A percentile compares a stretch with the other conserved stretches of the same genome.
phyloP scores from a whole-genome alignment of 92 coral and sea anemone species.

The Anthopleura xanthogrammica region DNA sequence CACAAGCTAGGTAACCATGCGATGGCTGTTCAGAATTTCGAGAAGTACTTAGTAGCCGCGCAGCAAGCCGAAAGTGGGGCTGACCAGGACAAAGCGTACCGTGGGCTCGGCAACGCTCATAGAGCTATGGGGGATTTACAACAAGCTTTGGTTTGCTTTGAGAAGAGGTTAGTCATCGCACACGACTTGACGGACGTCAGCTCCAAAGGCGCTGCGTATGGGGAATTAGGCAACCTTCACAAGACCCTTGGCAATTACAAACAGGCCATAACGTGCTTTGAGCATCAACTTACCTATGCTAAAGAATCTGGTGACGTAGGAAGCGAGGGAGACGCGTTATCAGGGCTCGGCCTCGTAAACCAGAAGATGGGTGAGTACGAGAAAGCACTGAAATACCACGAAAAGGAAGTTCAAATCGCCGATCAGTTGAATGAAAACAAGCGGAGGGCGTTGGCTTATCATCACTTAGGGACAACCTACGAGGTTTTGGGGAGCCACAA shows the following conservation, averaged over 20 bases:
- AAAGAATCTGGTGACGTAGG: constrained; percentile 63
- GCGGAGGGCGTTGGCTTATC: constrained; percentile 79
- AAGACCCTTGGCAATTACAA: constrained; percentile 91
- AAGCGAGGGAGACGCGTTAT: constrained; percentile 82
- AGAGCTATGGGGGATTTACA: constrained; percentile 88
- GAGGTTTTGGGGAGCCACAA: constrained; percentile 83
- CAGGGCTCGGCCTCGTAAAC: constrained; percentile 87
- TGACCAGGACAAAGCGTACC: constrained; percentile 99
- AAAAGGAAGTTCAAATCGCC: constrained; percentile 79
- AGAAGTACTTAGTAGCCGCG: constrained; percentile 83
- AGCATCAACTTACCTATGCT: constrained; percentile 78
- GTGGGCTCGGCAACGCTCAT: constrained; percentile 93
- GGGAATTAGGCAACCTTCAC: constrained; percentile 94
- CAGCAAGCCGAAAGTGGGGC: constrained; percentile 75
- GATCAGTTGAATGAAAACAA: constrained; percentile 63
- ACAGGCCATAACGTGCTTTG: constrained; percentile 86
- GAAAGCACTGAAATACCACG: constrained; percentile 84
- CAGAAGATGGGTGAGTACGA: constrained; percentile 94
- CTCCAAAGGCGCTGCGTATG: constrained; percentile 89
- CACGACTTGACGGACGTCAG: constrained; percentile 87
- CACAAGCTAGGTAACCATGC: constrained; percentile 74
- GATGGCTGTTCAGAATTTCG: constrained; percentile 71
- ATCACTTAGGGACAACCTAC: constrained; percentile 80
- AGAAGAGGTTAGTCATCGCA: constrained; percentile 91
- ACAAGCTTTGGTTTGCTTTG: constrained; percentile 95